phyloP scores from a whole-genome alignment of 1,140 invertebrate species.

The Ectropis grisescens region DNA sequence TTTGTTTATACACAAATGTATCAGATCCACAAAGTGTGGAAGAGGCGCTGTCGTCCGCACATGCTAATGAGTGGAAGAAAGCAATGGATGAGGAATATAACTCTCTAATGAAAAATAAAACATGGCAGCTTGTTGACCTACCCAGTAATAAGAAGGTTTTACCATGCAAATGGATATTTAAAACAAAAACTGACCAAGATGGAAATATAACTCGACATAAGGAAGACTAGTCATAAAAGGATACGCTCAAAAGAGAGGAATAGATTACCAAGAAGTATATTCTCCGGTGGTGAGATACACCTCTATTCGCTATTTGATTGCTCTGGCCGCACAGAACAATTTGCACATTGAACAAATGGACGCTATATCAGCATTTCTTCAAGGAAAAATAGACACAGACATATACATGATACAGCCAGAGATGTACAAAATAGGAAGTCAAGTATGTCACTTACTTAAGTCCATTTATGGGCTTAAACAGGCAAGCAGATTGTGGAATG shows the following conservation, averaged over 20 bases:
- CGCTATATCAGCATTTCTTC: conserved; percentile 3
- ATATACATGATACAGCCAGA: conserved; percentile 7
- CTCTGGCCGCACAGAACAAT: not conserved
- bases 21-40: not conserved
- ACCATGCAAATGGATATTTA: not conserved
- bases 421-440: not conserved
- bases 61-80: not conserved
- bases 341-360: not conserved
- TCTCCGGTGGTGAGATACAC: not conserved
- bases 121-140: not conserved
- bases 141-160: too few species aligned
- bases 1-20: too few species aligned
- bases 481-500: conserved; percentile 2
- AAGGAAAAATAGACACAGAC: too few species aligned
- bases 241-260: not conserved
- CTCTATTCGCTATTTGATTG: not conserved
- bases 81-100: not conserved
- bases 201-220: not conserved
- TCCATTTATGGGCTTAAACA: conserved; percentile 4
- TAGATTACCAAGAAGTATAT: not conserved
- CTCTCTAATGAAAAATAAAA: not conserved
- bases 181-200: not conserved
- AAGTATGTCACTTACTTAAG: conserved; percentile 1
- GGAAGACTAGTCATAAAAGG: not conserved
- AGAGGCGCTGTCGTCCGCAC: not conserved